phyloP scores from a whole-genome alignment of 2,797 vertebrate genomes.

The Psittacula derbiana region DNA sequence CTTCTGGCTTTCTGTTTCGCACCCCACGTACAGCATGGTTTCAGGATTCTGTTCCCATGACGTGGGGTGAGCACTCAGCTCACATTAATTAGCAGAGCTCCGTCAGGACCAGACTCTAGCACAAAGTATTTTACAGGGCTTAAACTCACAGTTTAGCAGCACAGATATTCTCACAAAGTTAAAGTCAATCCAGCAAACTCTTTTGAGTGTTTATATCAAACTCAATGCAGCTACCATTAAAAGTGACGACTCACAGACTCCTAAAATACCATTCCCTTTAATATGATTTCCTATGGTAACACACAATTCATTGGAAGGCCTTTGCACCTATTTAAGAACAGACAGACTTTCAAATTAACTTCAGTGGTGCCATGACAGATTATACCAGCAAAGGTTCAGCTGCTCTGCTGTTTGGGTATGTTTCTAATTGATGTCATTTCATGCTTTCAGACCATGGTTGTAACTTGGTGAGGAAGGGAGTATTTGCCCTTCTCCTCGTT shows the following conservation, averaged over 20 bases:
- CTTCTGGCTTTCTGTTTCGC: not conserved
- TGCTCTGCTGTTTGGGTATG: not conserved
- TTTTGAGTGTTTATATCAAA: not conserved
- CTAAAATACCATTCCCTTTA: not conserved
- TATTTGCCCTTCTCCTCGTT: not conserved
- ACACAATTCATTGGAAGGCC: not conserved
- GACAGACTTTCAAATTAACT: slow-evolving; percentile 18
- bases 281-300: slow-evolving; percentile 42
- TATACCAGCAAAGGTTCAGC: not conserved
- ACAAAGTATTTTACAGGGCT: not conserved
- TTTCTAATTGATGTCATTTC: slow-evolving; percentile 47
- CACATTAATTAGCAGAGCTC: not conserved
- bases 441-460: slow-evolving; percentile 8
- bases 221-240: not conserved
- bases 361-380: slow-evolving; percentile 33
- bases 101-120: not conserved
- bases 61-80: rapidly evolving
- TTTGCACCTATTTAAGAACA: slow-evolving; percentile 45
- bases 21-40: rapidly evolving
- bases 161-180: not conserved
- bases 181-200: not conserved
- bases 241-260: not conserved
- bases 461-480: not conserved
- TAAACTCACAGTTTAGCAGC: not conserved
- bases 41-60: not conserved